Evolutionary conservation across 1,140 invertebrate species (phyloP), one percentile per base, ranked within the genome.

Genomic region (Magallana gigas): DNA sequence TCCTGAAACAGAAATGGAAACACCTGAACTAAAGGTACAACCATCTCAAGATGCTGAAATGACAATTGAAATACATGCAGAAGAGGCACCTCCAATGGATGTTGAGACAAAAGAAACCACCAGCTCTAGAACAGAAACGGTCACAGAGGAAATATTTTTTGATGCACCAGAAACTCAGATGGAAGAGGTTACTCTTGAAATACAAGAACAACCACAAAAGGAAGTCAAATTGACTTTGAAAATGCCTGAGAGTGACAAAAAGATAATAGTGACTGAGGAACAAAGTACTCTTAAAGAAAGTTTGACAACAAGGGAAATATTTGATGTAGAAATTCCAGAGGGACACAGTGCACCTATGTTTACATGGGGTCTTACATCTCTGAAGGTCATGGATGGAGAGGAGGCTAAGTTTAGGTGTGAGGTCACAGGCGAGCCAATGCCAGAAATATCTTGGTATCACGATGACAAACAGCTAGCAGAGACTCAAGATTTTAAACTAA

Each of bases 311-410:
- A 90, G 91, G 83, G 91, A 92, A 84, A 88, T 91, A 5, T 90
- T 91, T 90, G 89, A 92, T 68, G 85, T 90, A 59, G 90, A 91
- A 76, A 88, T 90, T 80, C 87, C 93, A n/a, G 91, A 95, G 48
- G 96, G 97, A 93, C 95, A 97, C 29, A 92, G 94, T n/a, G 96
- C 97, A 23, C 98, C 98, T 29, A 95, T 96, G 89, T 98, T 98
- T 91, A 95, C 96, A 16, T 96, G 96, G 91, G 96, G 96, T 91
- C 95, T 98, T 83, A 95, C 96, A 80, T 96, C 97, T 18, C 94
- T 97, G 1, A 96, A 97, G 91, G 97, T 99, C 8, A 99, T 99
- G 98, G 98, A 99, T 94, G 98, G 98, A 68, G 98, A 99, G 92
- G 96, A 97, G 92, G 97, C 98, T 48, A 96, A 96, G 90, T 96